phyloP scores from a whole-genome alignment of 2,888 invertebrate species.

The Caenorhabditis drosophilae region DNA sequence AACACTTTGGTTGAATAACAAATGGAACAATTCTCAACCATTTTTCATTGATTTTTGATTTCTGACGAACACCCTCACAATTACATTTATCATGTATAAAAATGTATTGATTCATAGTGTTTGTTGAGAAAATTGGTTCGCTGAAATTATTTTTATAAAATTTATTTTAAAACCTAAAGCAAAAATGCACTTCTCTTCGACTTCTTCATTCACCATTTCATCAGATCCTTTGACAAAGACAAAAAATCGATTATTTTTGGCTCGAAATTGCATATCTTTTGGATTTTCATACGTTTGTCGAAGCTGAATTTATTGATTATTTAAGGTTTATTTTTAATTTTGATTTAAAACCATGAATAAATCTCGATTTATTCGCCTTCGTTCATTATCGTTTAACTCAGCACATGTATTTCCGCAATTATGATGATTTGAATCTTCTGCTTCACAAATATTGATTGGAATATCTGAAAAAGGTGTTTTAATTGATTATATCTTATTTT shows the following conservation, averaged over 20 bases:
- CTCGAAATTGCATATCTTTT: slow-evolving; percentile 11
- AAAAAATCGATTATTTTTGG: slow-evolving; percentile 34
- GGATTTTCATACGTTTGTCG: neutral
- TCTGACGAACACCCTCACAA: slow-evolving; percentile 13
- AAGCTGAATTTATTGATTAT: slow-evolving; percentile 1
- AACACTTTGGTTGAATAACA: slow-evolving; percentile 26
- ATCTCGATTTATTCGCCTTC: slow-evolving; percentile 29
- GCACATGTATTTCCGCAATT: slow-evolving; percentile 36
- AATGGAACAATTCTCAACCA: slow-evolving; percentile 37
- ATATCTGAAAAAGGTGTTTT: slow-evolving; percentile 24
- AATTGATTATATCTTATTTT: too few species aligned
- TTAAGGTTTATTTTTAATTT: neutral
- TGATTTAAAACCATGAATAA: slow-evolving; percentile 33
- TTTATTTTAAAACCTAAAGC: neutral
- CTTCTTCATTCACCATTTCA: slow-evolving; percentile 22
- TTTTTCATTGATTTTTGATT: slow-evolving; percentile 10
- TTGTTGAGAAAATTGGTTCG: slow-evolving; percentile 17
- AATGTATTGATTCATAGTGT: slow-evolving; percentile 8
- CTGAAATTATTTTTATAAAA: slow-evolving; percentile 9
- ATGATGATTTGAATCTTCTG: slow-evolving; percentile 20
- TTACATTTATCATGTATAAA: slow-evolving; percentile 32
- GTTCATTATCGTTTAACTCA: slow-evolving; percentile 27
- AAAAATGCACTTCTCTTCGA: slow-evolving; percentile 30
- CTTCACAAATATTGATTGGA: slow-evolving; percentile 33
- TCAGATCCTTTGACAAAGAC: slow-evolving; percentile 32